phyloP scores from a whole-genome alignment of 1,140 invertebrate species.

The Drosophila nannoptera region DNA sequence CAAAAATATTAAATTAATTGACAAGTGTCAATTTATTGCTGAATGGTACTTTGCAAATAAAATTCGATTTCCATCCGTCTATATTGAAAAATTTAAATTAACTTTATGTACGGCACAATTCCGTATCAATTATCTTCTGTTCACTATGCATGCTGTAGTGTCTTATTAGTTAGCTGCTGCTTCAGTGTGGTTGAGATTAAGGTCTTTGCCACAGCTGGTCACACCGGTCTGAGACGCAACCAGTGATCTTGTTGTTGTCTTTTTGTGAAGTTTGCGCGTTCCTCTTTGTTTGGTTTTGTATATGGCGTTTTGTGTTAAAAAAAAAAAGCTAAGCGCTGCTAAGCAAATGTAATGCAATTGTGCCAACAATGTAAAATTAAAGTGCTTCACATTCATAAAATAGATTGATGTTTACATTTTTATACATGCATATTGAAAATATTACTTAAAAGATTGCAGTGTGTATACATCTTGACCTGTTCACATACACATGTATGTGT shows the following conservation, averaged over 20 bases:
- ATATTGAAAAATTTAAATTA: background rate
- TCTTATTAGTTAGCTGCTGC: background rate
- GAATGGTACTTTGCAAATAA: background rate
- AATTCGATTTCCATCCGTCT: background rate
- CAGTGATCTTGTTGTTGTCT: constrained; percentile 48
- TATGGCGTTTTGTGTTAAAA: constrained; percentile 19
- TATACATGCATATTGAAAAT: constrained; percentile 8
- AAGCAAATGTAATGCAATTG: constrained; percentile 15
- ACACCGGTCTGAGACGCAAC: constrained; percentile 19
- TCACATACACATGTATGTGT: constrained; percentile 6
- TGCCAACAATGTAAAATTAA: constrained; percentile 10
- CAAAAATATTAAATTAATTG: constrained; percentile 1
- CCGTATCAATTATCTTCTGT: constrained; percentile 12
- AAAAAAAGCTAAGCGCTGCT: background rate
- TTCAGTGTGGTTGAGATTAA: background rate
- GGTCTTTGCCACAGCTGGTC: background rate
- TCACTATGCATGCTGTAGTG: constrained; percentile 1
- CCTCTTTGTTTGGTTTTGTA: constrained; percentile 14
- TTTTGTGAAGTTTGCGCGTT: constrained; percentile 34
- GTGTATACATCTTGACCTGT: constrained; percentile 41
- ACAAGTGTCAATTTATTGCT: background rate
- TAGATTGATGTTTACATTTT: constrained; percentile 22
- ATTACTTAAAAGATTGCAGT: constrained; percentile 10
- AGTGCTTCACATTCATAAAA: constrained; percentile 1
- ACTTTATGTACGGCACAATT: background rate